These are phyloP conservation scores for Drosophila anceps DNA, from an alignment of 2,888 invertebrate genomes.

Conservation along the genomic window DNA sequence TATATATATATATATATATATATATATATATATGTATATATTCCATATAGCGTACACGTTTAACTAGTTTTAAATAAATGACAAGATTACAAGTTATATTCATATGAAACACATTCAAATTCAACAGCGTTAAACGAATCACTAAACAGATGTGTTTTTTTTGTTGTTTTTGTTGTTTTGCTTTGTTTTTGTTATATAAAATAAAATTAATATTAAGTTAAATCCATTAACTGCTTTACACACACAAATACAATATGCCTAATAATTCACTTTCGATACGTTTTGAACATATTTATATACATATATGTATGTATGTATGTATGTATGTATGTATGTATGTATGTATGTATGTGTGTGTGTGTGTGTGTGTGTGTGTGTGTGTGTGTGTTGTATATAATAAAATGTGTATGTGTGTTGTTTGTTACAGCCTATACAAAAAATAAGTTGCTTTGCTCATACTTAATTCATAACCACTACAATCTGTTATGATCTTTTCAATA, in stretches of 20 bases:
- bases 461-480: conserved; percentile 5
- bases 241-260: conserved; percentile 10
- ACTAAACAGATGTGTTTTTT: conserved; percentile 23
- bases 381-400: background rate
- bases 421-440: conserved; percentile 73
- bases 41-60: conserved; percentile 14
- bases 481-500: conserved; percentile 3
- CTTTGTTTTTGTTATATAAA: background rate
- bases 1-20: conserved; percentile 7
- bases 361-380: conserved; percentile 26
- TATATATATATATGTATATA: conserved; percentile 25
- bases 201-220: conserved; percentile 8
- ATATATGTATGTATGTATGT: conserved; percentile 10
- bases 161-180: background rate
- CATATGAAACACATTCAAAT: conserved; percentile 51
- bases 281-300: conserved; percentile 16
- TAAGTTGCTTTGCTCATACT: conserved; percentile 67
- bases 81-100: conserved; percentile 51
- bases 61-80: conserved; percentile 50
- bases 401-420: conserved; percentile 2
- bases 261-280: conserved; percentile 7
- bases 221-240: conserved; percentile 24
- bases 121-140: conserved; percentile 36
- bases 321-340: conserved; percentile 27
- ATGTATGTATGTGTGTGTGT: background rate